Evolutionary conservation across 92 coral and sea anemone species (phyloP), one percentile per base, ranked within the genome.

Genomic region (Phymanthus crucifer): DNA sequence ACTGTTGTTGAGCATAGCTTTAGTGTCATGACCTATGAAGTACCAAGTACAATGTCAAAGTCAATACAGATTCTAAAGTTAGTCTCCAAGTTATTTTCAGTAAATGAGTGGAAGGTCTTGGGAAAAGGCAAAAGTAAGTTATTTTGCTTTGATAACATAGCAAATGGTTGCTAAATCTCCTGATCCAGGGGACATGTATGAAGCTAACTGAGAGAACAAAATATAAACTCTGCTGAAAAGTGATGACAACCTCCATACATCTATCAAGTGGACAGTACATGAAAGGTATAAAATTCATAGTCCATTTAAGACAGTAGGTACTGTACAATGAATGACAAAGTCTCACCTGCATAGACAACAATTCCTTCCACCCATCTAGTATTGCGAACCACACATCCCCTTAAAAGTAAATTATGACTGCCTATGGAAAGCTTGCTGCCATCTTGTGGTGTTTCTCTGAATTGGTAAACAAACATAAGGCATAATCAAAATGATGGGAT

Each of bases 1-100:
- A 89, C 98, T 93, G 93, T 95, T 93, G 77, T 95, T 95, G 54
- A 84, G 78, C 91, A 95, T 94, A 48, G 99, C 99, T 89, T 95
- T 95, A 21, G 94, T 95, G 83, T 95, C 99, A 86, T 95, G 99
- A 72, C 99, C 99, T 95, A 21, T 17, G 68, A 85, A 27, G 23
- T 16, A 16, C 21, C 5, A 12, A 14, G n/a, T 19, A 17, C n/a
- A 5, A 16, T 54, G 64, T 54, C 23, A 19, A 17, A 16, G 64
- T 14, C 64, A 5, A 16, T 16, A 54, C 21, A 24, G 64, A 16
- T 10, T 10, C 4, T 6, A 54, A n/a, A n/a, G n/a, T n/a, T n/a
- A n/a, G n/a, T n/a, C n/a, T n/a, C n/a, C n/a, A n/a, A n/a, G n/a
- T n/a, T n/a, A n/a, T n/a, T n/a, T n/a, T n/a, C n/a, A n/a, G n/a